These are phyloP conservation scores for Ischnura elegans DNA, from an alignment of 2,888 invertebrate species.

Conservation along the genomic window DNA sequence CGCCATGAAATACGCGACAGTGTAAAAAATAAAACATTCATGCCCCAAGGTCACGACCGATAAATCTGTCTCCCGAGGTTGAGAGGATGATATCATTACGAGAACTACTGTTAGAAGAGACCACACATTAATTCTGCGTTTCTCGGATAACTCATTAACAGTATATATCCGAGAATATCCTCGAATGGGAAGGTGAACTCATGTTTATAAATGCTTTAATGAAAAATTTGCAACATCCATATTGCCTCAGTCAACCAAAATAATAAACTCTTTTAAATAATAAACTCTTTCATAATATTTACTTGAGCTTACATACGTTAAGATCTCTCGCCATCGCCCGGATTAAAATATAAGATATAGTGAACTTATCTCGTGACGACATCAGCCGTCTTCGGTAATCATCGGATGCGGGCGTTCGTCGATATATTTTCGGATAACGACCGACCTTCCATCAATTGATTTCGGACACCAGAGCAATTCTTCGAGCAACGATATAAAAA, in stretches of 20 bases:
- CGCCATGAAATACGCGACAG: background rate
- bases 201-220: too few relatives aligned
- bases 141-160: too few relatives aligned
- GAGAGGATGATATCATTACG: background rate
- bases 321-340: too few relatives aligned
- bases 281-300: background rate
- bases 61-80: background rate
- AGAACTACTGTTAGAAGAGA: background rate
- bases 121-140: too few relatives aligned
- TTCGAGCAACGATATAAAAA: background rate
- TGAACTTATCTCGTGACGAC: background rate
- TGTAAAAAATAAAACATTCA: too few relatives aligned
- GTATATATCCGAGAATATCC: too few relatives aligned
- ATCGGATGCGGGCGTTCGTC: background rate
- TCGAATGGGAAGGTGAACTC: too few relatives aligned
- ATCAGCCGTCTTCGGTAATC: background rate
- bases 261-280: too few relatives aligned
- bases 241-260: too few relatives aligned
- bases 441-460: conserved; percentile 19
- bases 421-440: background rate
- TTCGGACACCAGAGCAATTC: background rate
- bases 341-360: background rate
- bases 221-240: too few relatives aligned
- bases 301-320: too few relatives aligned
- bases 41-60: too few relatives aligned